Evolutionary conservation across 1,140 invertebrate species (phyloP).

Genomic region (Cydia splendana): DNA sequence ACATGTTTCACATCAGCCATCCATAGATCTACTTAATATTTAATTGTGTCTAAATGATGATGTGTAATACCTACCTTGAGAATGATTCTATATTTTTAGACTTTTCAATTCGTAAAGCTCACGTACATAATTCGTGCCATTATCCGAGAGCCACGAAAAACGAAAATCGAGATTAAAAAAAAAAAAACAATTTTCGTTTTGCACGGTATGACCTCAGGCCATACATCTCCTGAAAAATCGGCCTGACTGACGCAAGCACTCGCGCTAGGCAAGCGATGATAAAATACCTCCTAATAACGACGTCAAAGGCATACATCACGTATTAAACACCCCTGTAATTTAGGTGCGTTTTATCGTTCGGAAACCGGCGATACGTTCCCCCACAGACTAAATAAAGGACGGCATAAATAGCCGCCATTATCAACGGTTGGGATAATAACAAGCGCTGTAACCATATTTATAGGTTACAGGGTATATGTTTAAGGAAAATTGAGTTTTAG

Average conservation of each 20-base stretch:
- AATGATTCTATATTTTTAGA: no score
- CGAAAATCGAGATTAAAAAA: no score
- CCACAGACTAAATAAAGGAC: constrained; percentile 36
- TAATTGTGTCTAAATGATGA: no score
- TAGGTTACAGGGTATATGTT: not conserved
- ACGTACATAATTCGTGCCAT: no score
- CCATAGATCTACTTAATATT: no score
- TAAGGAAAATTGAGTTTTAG: not conserved
- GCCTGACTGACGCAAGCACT: not conserved
- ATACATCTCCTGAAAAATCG: not conserved
- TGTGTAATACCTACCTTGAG: no score
- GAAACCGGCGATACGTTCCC: constrained; percentile 45
- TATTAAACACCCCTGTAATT: constrained; percentile 44
- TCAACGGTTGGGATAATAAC: constrained; percentile 31
- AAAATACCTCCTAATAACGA: constrained; percentile 9
- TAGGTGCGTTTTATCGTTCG: constrained; percentile 52
- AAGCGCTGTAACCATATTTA: constrained; percentile 8
- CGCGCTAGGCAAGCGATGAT: not conserved
- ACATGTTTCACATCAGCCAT: no score
- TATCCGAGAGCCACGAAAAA: no score
- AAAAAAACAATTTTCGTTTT: no score
- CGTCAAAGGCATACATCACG: constrained; percentile 35
- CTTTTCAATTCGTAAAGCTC: no score
- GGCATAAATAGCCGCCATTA: constrained; percentile 40
- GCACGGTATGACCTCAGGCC: no score